phyloP scores from a whole-genome alignment of 53 echinoderm and acorn worm genomes.

The Holothuria scabra region DNA sequence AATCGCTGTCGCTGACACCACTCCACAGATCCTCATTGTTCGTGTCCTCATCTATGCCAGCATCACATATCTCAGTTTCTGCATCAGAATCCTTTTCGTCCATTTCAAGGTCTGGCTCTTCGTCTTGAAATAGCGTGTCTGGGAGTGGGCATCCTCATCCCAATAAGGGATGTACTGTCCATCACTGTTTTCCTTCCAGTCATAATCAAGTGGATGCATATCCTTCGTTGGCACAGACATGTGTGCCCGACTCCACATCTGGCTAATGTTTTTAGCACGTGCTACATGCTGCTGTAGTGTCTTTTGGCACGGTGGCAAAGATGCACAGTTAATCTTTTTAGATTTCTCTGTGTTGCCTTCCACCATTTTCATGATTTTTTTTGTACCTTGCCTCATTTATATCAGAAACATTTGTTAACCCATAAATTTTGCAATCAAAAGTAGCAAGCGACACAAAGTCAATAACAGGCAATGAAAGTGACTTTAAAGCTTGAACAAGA shows the following conservation, averaged over 20 bases:
- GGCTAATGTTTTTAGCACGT: constrained; percentile 3
- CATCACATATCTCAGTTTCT: not conserved
- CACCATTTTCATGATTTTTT: constrained; percentile 29
- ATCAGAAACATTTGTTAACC: not conserved
- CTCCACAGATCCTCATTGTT: no score
- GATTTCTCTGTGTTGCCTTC: not conserved
- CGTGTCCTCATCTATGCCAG: not conserved
- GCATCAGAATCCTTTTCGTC: constrained; percentile 6
- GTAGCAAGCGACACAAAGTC: constrained; percentile 16
- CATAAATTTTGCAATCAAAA: constrained; percentile 55
- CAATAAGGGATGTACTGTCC: constrained; percentile 16
- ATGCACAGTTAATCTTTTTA: constrained; percentile 53
- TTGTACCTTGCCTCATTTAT: constrained; percentile 51
- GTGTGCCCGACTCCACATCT: constrained; percentile 49
- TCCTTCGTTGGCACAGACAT: constrained; percentile 5
- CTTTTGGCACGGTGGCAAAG: constrained; percentile 58
- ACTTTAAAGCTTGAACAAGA: constrained; percentile 26
- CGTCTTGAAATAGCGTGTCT: constrained; percentile 1
- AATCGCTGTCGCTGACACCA: no score
- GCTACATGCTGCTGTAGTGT: constrained; percentile 22
- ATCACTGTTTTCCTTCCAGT: not conserved
- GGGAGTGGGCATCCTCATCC: not conserved
- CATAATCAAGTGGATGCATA: not conserved
- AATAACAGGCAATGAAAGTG: not conserved
- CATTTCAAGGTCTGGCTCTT: constrained; percentile 19